Percentiles rank a stretch among this genome's conserved stretches.
These are phyloP conservation scores for Promerops cafer DNA, from an alignment of 2,113 vertebrate genomes.

Conservation along the genomic window DNA sequence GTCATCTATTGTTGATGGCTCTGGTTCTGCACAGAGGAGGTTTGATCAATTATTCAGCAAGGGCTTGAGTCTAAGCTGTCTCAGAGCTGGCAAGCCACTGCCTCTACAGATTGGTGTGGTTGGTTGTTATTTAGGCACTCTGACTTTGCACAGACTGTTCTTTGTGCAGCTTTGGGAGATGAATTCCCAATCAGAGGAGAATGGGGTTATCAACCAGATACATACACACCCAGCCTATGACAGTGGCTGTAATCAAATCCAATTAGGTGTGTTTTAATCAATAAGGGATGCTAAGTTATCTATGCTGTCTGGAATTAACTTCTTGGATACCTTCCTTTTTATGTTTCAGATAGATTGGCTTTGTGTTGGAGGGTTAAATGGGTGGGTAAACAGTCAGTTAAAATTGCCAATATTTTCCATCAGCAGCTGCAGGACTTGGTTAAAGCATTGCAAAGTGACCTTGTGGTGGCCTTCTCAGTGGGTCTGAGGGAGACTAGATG, in stretches of 20 bases:
- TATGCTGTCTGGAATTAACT: neutral
- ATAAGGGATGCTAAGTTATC: neutral
- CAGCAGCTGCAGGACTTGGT: neutral
- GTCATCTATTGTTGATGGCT: neutral
- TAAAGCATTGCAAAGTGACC: neutral
- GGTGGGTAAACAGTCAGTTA: neutral
- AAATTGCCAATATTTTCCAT: neutral
- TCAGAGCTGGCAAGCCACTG: neutral
- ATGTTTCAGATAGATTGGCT: neutral
- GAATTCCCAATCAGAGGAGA: neutral
- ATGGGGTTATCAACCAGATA: neutral
- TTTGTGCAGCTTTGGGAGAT: neutral
- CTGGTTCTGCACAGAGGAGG: neutral
- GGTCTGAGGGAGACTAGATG: neutral
- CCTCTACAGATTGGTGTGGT: neutral
- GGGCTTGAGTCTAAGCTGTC: neutral
- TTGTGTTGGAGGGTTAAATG: neutral
- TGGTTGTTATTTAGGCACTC: neutral
- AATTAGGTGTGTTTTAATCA: neutral
- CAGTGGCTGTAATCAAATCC: neutral
- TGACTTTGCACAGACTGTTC: neutral
- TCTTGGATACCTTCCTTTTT: neutral
- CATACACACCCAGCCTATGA: neutral
- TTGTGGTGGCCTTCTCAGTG: neutral
- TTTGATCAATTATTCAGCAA: conserved; percentile 30